Evolutionary conservation across 2,113 vertebrate species (phyloP).

Genomic region (Hystrix brachyura): DNA sequence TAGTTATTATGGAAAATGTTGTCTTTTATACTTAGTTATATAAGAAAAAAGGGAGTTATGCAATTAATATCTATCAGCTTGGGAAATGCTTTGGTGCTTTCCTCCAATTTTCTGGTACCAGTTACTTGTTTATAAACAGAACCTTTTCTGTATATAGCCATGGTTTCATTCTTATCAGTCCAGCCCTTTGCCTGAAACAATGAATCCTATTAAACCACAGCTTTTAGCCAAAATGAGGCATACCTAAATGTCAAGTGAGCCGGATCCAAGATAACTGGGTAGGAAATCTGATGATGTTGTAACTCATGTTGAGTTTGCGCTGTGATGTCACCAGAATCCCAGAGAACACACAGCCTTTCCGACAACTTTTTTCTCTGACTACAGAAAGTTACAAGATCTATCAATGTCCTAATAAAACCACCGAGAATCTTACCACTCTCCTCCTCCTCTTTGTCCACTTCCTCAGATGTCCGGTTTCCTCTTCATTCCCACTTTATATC

Average conservation of each 20-base stretch:
- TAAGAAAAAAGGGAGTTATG: constrained; percentile 91
- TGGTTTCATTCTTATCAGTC: constrained; percentile 84
- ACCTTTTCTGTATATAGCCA: constrained; percentile 90
- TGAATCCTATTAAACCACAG: constrained; percentile 83
- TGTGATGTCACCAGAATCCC: constrained; percentile 82
- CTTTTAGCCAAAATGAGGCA: constrained; percentile 86
- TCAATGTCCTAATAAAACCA: constrained; percentile 77
- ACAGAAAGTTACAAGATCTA: constrained; percentile 64
- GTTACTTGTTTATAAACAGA: constrained; percentile 90
- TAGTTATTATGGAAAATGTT: constrained; percentile 90
- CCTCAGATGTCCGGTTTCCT: neutral
- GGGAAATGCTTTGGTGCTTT: constrained; percentile 91
- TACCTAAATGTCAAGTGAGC: constrained; percentile 83
- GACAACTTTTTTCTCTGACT: constrained; percentile 50
- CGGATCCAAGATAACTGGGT: constrained; percentile 78
- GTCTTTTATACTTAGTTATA: constrained; percentile 92
- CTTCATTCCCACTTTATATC: constrained; percentile 62
- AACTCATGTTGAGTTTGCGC: constrained; percentile 79
- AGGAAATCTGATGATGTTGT: constrained; percentile 80
- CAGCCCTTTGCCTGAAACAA: constrained; percentile 85
- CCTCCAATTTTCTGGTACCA: constrained; percentile 93
- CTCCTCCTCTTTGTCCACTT: constrained; percentile 15
- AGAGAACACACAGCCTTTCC: constrained; percentile 75
- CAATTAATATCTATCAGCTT: constrained; percentile 93
- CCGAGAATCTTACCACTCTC: constrained; percentile 63